phyloP scores from a whole-genome alignment of 2,888 invertebrate species.

The Andrena minutula region DNA sequence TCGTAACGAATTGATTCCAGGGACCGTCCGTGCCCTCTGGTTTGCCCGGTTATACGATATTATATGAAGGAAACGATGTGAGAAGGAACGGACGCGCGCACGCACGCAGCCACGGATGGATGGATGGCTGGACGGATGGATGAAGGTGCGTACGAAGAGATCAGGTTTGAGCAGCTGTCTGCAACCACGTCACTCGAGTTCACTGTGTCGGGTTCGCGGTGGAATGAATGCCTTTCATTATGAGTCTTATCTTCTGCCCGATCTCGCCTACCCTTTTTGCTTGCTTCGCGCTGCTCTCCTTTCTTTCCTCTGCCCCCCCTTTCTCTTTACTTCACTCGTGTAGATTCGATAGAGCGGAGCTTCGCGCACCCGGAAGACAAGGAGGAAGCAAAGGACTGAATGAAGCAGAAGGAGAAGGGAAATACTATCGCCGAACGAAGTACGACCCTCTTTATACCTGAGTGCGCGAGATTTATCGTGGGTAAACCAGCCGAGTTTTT shows the following conservation, averaged over 20 bases:
- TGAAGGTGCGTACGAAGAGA: constrained; percentile 79
- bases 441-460: constrained; percentile 67
- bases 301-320: constrained; percentile 49
- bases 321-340: constrained; percentile 28
- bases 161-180: constrained; percentile 85
- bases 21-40: constrained; percentile 70
- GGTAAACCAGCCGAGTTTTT: constrained; percentile 58
- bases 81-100: constrained; percentile 75
- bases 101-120: constrained; percentile 63
- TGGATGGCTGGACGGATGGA: constrained; percentile 60
- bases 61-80: constrained; percentile 82
- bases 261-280: constrained; percentile 77
- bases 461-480: constrained; percentile 71
- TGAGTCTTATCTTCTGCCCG: constrained; percentile 81
- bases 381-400: constrained; percentile 29
- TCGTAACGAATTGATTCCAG: constrained; percentile 53
- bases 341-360: constrained; percentile 45
- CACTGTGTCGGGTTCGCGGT: constrained; percentile 80
- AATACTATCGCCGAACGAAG: constrained; percentile 70
- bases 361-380: constrained; percentile 54
- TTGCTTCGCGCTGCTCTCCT: constrained; percentile 65
- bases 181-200: constrained; percentile 84
- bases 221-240: constrained; percentile 85
- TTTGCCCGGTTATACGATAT: constrained; percentile 83
- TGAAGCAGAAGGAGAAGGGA: constrained; percentile 38